Evolutionary conservation across 2,888 invertebrate species (phyloP), one percentile per base, ranked within the genome.

Genomic region (Druceiella hillmani): DNA sequence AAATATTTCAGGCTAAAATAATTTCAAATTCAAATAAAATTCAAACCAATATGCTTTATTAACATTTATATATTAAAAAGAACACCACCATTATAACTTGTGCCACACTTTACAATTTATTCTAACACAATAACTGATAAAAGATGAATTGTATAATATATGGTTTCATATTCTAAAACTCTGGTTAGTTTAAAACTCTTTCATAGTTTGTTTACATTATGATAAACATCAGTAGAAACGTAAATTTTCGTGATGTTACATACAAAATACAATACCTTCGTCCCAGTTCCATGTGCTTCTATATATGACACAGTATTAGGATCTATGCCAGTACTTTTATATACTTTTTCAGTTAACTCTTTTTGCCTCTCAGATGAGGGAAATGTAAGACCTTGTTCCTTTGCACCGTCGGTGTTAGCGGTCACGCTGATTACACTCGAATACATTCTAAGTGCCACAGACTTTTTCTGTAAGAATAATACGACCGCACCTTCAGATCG

Each of bases 211-310:
- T n/a, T n/a, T n/a, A n/a, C n/a, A n/a, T n/a, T n/a, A n/a, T n/a
- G n/a, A n/a, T n/a, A n/a, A n/a, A n/a, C n/a, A n/a, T n/a, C n/a
- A n/a, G n/a, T n/a, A n/a, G n/a, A n/a, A n/a, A n/a, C n/a, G n/a
- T n/a, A n/a, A n/a, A n/a, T n/a, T n/a, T n/a, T n/a, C n/a, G n/a
- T n/a, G n/a, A n/a, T n/a, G n/a, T n/a, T n/a, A n/a, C n/a, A n/a
- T 27, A 10, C 10, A 12, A 5, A 27, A 10, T 27, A 7, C 12
- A 38, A 40, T 46, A 79, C 84, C 74, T 95, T 95, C 6, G 98
- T 99, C 40, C 98, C 99, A 12, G 98, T 99, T 37, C 98, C 98
- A 65, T 99, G 99, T 34, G 97, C 94, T 66, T 99, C 99, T 2
- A 99, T 86, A 62, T 97, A 99, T 3, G 69, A 73, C 0, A 99